phyloP scores from a whole-genome alignment of 1,140 invertebrate species.

The Euschistus heros region DNA sequence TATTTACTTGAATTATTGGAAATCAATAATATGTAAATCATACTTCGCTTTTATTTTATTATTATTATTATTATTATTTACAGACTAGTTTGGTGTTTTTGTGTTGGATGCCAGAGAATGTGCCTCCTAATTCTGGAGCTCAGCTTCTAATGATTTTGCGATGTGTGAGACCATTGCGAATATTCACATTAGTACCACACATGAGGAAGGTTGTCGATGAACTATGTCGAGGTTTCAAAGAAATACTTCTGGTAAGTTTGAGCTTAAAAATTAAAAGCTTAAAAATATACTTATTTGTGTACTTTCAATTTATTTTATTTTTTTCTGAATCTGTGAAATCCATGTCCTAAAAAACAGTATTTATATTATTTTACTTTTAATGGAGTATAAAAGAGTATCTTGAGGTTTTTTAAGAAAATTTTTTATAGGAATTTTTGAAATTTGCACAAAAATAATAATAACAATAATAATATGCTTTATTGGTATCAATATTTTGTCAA shows the following conservation, averaged over 20 bases:
- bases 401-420: no score
- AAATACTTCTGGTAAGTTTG: conserved; percentile 79
- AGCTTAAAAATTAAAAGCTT: no score
- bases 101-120: conserved; percentile 88
- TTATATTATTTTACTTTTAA: no score
- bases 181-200: conserved; percentile 96
- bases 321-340: neutral
- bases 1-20: conserved; percentile 3
- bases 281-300: no score
- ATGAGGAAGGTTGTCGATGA: conserved; percentile 99
- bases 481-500: no score
- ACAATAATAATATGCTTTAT: no score
- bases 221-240: conserved; percentile 96
- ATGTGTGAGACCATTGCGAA: conserved; percentile 88
- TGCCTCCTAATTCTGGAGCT: conserved; percentile 82
- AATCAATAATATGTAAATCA: neutral
- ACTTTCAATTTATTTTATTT: neutral
- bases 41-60: neutral
- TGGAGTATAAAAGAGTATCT: no score
- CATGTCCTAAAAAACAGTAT: no score
- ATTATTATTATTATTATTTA: conserved; percentile 23
- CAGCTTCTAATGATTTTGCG: conserved; percentile 94
- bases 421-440: no score
- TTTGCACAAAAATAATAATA: no score
- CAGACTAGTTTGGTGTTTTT: conserved; percentile 88